Percentiles rank a stretch among this genome's conserved stretches.
phyloP scores from a whole-genome alignment of 2,888 invertebrate species.

The Ischnura elegans region DNA sequence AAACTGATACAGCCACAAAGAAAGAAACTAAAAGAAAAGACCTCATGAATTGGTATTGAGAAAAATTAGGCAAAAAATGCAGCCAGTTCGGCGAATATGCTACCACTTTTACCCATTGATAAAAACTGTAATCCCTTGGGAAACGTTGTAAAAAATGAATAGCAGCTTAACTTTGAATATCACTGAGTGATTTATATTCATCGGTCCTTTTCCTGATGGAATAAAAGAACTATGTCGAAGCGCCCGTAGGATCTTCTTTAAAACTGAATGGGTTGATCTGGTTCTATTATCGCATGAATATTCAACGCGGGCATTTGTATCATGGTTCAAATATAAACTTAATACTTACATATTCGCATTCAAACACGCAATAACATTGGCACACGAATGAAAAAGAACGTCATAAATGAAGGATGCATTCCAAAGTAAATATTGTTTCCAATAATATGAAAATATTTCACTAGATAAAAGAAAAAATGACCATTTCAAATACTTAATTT shows the following conservation, averaged over 20 bases:
- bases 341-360: too few relatives aligned
- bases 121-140: not conserved
- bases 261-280: not conserved
- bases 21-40: not conserved
- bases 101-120: not conserved
- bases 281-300: not conserved
- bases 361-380: too few relatives aligned
- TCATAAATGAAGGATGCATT: too few relatives aligned
- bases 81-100: not conserved
- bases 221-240: not conserved
- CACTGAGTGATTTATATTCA: not conserved
- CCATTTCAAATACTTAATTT: too few relatives aligned
- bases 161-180: not conserved
- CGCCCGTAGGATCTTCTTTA: not conserved
- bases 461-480: too few relatives aligned
- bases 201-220: not conserved
- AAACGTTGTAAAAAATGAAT: not conserved
- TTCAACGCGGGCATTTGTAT: too few relatives aligned
- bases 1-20: not conserved
- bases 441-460: too few relatives aligned
- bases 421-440: too few relatives aligned
- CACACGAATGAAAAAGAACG: too few relatives aligned
- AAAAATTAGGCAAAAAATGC: too few relatives aligned
- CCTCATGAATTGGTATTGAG: too few relatives aligned
- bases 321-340: too few relatives aligned